phyloP scores from a whole-genome alignment of 2,888 invertebrate species.

The Philopedon plagiatum region DNA sequence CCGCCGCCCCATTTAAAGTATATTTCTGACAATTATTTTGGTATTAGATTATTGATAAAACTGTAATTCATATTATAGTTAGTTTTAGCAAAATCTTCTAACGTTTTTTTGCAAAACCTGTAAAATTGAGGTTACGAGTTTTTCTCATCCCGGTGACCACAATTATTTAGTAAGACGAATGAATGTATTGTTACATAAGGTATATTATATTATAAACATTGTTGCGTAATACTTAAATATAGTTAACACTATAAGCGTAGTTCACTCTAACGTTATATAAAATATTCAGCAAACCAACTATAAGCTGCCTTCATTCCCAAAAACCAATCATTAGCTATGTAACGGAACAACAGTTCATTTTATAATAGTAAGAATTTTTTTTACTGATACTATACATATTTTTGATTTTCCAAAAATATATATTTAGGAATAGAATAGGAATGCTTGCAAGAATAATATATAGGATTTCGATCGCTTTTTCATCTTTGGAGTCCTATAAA shows the following conservation, averaged over 20 bases:
- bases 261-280: neutral
- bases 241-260: neutral
- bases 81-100: no score
- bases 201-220: conserved; percentile 12
- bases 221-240: conserved; percentile 11
- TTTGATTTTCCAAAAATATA: no score
- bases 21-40: no score
- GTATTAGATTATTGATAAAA: no score
- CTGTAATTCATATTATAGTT: no score
- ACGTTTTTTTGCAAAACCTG: no score
- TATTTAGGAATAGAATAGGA: no score
- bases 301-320: conserved; percentile 26
- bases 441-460: no score
- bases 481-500: no score
- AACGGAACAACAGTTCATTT: neutral
- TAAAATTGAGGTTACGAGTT: neutral
- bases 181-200: conserved; percentile 22
- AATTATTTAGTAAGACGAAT: neutral
- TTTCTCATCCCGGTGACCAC: neutral
- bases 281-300: conserved; percentile 18
- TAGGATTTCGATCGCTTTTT: no score
- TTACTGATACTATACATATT: no score
- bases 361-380: conserved; percentile 6
- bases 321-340: conserved; percentile 28
- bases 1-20: no score